Conservation (phyloP, 1,140 invertebrate species). For the Penaeus chinensis region DNA sequence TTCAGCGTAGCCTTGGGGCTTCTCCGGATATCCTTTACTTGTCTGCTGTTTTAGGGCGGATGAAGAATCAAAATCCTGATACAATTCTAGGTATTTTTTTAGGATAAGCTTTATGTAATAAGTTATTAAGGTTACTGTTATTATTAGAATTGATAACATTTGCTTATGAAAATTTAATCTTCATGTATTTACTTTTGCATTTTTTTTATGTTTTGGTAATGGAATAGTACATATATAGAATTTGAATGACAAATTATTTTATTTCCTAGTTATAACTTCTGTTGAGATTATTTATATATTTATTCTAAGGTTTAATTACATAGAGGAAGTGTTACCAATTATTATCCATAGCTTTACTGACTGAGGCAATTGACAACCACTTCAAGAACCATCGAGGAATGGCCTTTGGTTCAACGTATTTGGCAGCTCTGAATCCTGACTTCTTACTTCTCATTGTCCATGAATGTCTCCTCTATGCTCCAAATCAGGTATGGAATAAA, state of each 20-base stretch:
- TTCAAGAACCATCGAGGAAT: constrained; percentile 74
- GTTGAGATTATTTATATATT: too few relatives aligned
- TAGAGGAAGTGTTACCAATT: not conserved
- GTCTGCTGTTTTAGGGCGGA: constrained; percentile 76
- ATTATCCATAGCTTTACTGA: constrained; percentile 72
- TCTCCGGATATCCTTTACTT: constrained; percentile 76
- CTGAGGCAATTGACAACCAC: constrained; percentile 79
- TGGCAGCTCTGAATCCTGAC: constrained; percentile 84
- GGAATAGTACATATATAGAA: too few relatives aligned
- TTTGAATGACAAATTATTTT: too few relatives aligned
- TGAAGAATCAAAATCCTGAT: constrained; percentile 70
- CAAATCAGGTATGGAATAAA: constrained; percentile 70
- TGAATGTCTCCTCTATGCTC: constrained; percentile 81
- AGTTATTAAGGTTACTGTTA: too few relatives aligned
- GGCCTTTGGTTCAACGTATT: constrained; percentile 81
- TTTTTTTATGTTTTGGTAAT: too few relatives aligned
- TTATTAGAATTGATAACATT: too few relatives aligned
- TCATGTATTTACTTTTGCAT: too few relatives aligned
- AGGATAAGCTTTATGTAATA: too few relatives aligned
- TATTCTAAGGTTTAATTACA: not conserved
- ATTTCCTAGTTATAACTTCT: too few relatives aligned
- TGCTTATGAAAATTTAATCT: too few relatives aligned
- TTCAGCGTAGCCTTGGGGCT: constrained; percentile 75
- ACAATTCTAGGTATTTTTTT: constrained; percentile 65
- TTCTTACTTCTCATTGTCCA: constrained; percentile 84